Evolutionary conservation across 1,140 invertebrate species (phyloP).

Genomic region (Neodiprion lecontei): DNA sequence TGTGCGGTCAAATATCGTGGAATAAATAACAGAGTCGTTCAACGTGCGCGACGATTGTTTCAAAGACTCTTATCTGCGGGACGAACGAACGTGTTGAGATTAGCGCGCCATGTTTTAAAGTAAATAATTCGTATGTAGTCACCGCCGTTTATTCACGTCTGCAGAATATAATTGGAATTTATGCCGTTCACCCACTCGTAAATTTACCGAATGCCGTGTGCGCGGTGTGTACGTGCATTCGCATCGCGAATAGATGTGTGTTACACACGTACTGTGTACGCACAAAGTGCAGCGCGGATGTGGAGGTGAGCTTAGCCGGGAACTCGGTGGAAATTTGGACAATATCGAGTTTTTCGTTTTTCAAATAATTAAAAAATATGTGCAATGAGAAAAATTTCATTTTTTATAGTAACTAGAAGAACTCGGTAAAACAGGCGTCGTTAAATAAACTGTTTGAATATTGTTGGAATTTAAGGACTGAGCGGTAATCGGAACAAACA

Average conservation of each 20-base stretch:
- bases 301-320: background rate
- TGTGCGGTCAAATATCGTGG: background rate
- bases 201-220: background rate
- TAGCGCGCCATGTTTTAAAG: background rate
- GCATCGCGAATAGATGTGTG: too few species aligned
- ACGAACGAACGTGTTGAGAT: background rate
- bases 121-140: background rate
- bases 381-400: too few species aligned
- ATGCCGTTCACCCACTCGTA: constrained; percentile 1
- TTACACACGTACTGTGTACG: too few species aligned
- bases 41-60: background rate
- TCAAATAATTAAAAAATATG: too few species aligned
- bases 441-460: too few species aligned
- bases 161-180: constrained; percentile 2
- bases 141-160: background rate
- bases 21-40: constrained; percentile 3
- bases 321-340: too few species aligned
- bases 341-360: too few species aligned
- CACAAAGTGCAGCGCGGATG: background rate
- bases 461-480: too few species aligned
- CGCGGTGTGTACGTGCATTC: too few species aligned
- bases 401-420: too few species aligned
- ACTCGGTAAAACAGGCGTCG: too few species aligned
- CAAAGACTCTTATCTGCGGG: background rate
- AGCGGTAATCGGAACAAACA: too few species aligned